Conservation (phyloP, 2,113 vertebrate genomes). For the Myxocyprinus asiaticus region DNA sequence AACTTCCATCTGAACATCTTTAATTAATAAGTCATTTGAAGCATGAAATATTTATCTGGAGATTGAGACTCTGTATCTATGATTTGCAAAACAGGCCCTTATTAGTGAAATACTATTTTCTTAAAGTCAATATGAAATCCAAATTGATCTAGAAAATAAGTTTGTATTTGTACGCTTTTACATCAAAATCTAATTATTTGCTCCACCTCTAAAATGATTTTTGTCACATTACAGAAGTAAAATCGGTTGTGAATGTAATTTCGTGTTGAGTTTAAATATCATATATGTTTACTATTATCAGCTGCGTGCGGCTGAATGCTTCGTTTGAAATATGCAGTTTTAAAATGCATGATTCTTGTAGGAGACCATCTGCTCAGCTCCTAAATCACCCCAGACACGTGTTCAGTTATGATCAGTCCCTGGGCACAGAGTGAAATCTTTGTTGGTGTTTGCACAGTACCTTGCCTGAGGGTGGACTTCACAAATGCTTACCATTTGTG, state of each 20-base stretch:
- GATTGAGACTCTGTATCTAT: conserved; percentile 72
- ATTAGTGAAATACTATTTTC: neutral
- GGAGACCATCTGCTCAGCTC: neutral
- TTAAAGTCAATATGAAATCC: neutral
- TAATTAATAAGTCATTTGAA: conserved; percentile 89
- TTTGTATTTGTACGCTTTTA: neutral
- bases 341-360: neutral
- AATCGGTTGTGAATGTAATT: neutral
- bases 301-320: neutral
- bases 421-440: neutral
- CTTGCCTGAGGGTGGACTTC: neutral
- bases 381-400: neutral
- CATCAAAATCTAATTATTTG: neutral
- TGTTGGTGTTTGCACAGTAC: neutral
- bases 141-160: neutral
- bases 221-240: neutral
- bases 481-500: neutral
- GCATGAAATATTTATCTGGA: conserved; percentile 79
- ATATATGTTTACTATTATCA: neutral
- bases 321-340: no score
- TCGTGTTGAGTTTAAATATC: neutral
- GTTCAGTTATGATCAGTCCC: neutral
- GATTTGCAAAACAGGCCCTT: conserved; percentile 50
- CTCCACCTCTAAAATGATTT: neutral
- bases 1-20: conserved; percentile 57